These are phyloP conservation scores for Cephus nigrinus DNA, from an alignment of 2,888 invertebrate species.

Conservation along the genomic window DNA sequence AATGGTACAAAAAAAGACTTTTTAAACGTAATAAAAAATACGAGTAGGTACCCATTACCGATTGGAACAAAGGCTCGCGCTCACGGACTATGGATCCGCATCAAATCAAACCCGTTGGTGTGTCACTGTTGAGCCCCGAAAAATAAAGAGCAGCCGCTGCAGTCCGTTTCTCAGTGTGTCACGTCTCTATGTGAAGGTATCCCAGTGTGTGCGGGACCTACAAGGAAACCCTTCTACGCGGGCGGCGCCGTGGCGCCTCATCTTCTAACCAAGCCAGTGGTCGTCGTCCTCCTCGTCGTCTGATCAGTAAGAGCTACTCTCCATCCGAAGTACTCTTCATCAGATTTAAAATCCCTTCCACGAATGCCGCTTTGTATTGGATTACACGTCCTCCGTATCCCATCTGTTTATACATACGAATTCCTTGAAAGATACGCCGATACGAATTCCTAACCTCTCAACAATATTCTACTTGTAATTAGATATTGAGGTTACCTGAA, in stretches of 20 bases:
- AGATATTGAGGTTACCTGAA: not conserved
- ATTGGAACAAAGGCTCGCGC: conserved; percentile 1
- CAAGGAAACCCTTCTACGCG: conserved; percentile 67
- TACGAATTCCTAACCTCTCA: not conserved
- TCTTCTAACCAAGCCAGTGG: conserved; percentile 38
- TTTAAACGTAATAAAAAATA: not conserved
- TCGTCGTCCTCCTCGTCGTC: conserved; percentile 21
- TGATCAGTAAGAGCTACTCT: conserved; percentile 22
- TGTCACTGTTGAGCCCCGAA: conserved; percentile 1
- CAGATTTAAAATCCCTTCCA: conserved; percentile 10
- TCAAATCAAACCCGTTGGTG: conserved; percentile 4
- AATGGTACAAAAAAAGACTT: not conserved
- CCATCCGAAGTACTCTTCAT: conserved; percentile 13
- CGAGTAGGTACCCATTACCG: not conserved
- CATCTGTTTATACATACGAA: not conserved
- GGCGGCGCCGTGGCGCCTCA: conserved; percentile 66
- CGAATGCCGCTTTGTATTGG: conserved; percentile 2
- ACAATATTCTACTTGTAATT: not conserved
- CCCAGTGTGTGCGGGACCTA: conserved; percentile 48
- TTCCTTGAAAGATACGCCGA: not conserved
- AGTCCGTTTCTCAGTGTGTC: not conserved
- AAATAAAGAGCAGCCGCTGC: conserved; percentile 1
- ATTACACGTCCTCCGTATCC: not conserved
- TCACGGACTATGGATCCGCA: not conserved
- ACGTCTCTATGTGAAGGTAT: conserved; percentile 7